Base-by-base conservation (phyloP, 2,888 invertebrate genomes). In the Lochmaea crataegi region DNA sequence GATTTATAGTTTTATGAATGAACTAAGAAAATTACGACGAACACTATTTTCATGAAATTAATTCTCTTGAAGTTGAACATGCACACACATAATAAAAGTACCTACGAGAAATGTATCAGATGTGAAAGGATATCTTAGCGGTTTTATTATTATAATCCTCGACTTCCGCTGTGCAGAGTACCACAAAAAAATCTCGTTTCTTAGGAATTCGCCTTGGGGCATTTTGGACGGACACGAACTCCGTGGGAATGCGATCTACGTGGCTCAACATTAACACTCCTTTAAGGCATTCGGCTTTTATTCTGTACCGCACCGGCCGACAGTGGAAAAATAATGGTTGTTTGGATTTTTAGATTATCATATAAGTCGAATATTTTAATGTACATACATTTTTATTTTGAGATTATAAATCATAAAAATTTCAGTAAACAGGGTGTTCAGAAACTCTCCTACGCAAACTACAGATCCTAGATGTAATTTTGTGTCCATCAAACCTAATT, bases 201-300 rank as follows among this genome's bases (percentile, higher is more conserved):
- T 69, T 22, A 58, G 74, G 74, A 76, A 77, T 78, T 70, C 75
- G 76, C 78, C 77, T 68, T 73, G 64, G 74, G 75, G 78, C 76
- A 75, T 67, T 51, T 63, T 64, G 73, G 76, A 66, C 73, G 72
- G 61, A 74, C 78, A 76, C 79, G 80, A 79, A 74, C 73, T 71
- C 67, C 74, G 74, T 74, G 74, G 74, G 74, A 77, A 77, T 74
- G 76, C 67, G 73, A 53, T 72, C 65, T 61, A 64, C 71, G 69
- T 74, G 65, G 74, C 51, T 60, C 45, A 68, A 68, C 64, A 69
- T 68, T 67, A 72, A 65, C 73, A 72, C 72, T 75, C 72, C 75
- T 72, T 12, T 67, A 53, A 71, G 75, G 73, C 71, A 70, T 72
- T 75, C 71, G 67, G 68, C 74, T 74, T 71, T 74, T 53, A 65